These are phyloP conservation scores for Tokudaia tokunoshimensis DNA, from an alignment of 2,797 vertebrate species.

Conservation along the genomic window DNA sequence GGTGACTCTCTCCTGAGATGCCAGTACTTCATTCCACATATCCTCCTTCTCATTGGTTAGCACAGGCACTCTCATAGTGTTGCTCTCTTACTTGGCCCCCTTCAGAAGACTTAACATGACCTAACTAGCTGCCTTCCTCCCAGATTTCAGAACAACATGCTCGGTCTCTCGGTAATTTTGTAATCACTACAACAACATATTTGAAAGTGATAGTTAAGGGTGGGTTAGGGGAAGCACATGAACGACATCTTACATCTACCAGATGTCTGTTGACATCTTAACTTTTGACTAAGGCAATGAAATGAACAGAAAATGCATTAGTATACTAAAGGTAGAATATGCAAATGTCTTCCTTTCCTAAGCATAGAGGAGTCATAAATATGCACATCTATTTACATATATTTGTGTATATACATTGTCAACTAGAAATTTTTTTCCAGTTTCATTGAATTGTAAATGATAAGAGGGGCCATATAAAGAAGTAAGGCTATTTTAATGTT, in stretches of 20 bases:
- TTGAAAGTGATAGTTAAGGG: constrained; percentile 28
- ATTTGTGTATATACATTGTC: background rate
- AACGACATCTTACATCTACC: constrained; percentile 49
- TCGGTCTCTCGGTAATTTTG: background rate
- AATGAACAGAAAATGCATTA: background rate
- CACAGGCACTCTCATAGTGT: background rate
- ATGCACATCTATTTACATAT: background rate
- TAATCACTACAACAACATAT: background rate
- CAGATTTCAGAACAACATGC: background rate
- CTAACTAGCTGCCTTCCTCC: background rate
- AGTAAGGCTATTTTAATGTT: background rate
- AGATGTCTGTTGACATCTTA: background rate
- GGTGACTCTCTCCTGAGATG: background rate
- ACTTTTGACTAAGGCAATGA: constrained; percentile 4
- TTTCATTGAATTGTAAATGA: background rate
- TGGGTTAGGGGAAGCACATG: background rate
- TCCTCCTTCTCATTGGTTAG: background rate
- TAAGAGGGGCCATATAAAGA: background rate
- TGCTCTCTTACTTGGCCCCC: background rate
- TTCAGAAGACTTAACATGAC: background rate
- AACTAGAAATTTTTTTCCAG: background rate
- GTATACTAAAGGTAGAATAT: background rate
- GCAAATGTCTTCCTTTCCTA: background rate
- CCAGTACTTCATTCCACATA: background rate
- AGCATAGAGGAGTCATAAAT: background rate